Conservation (phyloP, 2,888 invertebrate genomes). For the Leucoma salicis region DNA sequence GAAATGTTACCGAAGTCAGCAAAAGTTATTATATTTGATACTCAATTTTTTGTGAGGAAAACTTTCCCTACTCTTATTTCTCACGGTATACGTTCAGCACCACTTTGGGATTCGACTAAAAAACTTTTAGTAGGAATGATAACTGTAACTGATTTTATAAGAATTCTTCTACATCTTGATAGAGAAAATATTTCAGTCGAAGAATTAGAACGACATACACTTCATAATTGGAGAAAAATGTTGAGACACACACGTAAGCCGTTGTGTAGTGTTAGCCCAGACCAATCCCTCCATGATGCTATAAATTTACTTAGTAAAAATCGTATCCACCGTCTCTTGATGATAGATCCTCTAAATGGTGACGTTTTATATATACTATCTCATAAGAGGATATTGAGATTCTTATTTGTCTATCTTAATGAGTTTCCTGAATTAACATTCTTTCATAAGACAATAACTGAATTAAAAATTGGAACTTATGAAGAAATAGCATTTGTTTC, state of each 20-base stretch:
- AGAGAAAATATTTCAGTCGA: constrained; percentile 68
- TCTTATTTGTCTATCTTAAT: constrained; percentile 74
- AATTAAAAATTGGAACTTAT: constrained; percentile 74
- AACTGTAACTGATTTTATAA: constrained; percentile 75
- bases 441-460: constrained; percentile 68
- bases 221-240: constrained; percentile 74
- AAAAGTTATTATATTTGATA: constrained; percentile 77
- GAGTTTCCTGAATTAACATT: constrained; percentile 77
- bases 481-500: constrained; percentile 68
- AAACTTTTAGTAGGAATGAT: constrained; percentile 75
- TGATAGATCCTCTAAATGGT: constrained; percentile 66
- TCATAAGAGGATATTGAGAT: constrained; percentile 73
- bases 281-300: constrained; percentile 74
- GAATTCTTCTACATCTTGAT: constrained; percentile 68
- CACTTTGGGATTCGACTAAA: constrained; percentile 73
- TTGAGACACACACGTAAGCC: constrained; percentile 65
- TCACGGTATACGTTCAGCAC: constrained; percentile 74
- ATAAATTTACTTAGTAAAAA: constrained; percentile 71
- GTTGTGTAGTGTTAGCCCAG: constrained; percentile 65
- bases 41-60: constrained; percentile 73
- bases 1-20: constrained; percentile 77
- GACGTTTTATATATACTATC: constrained; percentile 74
- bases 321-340: constrained; percentile 70
- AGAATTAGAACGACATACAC: constrained; percentile 70
- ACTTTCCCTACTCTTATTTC: constrained; percentile 76